These are phyloP conservation scores for Microdon myrmicae DNA, from an alignment of 2,888 invertebrate species.

Conservation along the genomic window DNA sequence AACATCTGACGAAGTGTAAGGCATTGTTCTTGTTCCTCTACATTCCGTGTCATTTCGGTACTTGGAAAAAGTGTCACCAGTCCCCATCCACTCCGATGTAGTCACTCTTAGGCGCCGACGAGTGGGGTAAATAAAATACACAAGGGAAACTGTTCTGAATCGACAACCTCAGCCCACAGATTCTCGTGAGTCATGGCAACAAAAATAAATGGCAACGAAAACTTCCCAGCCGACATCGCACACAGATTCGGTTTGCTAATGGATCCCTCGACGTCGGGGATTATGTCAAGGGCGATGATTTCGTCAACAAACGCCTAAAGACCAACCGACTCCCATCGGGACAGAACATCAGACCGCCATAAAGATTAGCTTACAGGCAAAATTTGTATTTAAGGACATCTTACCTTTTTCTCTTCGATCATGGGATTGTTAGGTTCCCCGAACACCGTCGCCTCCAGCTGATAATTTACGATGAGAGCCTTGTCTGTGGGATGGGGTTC, in stretches of 20 bases:
- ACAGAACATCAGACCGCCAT: too few relatives aligned
- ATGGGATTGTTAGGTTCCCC: constrained; percentile 82
- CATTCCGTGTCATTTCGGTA: constrained; percentile 12
- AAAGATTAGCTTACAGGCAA: constrained; percentile 13
- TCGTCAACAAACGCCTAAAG: not conserved
- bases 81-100: constrained; percentile 30
- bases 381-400: constrained; percentile 25
- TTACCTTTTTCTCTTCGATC: constrained; percentile 83
- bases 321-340: not conserved
- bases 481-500: constrained; percentile 91
- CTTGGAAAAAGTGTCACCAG: constrained; percentile 26
- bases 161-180: constrained; percentile 19
- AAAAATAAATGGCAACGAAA: constrained; percentile 42
- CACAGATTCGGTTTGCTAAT: constrained; percentile 5
- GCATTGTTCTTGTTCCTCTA: not conserved
- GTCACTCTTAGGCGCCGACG: constrained; percentile 28
- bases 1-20: too few relatives aligned
- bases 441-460: constrained; percentile 85
- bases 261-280: not conserved
- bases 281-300: constrained; percentile 21
- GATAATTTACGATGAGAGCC: constrained; percentile 87
- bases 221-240: constrained; percentile 4
- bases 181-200: constrained; percentile 46
- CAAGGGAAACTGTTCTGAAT: too few relatives aligned
- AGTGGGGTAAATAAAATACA: constrained; percentile 12